A percentile compares a stretch with the other conserved stretches of the same genome.
These are phyloP conservation scores for Sarcophaga subvicina DNA, from an alignment of 2,888 invertebrate species.

Conservation along the genomic window DNA sequence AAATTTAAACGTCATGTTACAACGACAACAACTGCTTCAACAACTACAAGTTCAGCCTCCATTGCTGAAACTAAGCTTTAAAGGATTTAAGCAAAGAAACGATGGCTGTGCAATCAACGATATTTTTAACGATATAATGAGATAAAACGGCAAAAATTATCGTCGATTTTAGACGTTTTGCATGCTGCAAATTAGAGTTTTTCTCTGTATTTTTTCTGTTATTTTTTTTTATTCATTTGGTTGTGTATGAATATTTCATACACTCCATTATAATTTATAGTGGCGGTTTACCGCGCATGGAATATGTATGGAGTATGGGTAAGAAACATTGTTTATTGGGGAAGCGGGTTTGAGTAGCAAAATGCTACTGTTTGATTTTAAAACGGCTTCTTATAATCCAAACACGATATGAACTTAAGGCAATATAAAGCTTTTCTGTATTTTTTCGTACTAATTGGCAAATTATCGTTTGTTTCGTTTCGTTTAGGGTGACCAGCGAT, in stretches of 20 bases:
- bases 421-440: constrained; percentile 54
- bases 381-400: constrained; percentile 66
- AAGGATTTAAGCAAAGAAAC: constrained; percentile 14
- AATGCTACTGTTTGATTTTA: constrained; percentile 66
- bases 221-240: neutral
- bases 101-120: neutral
- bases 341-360: constrained; percentile 9
- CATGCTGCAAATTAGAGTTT: constrained; percentile 45
- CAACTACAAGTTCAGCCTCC: constrained; percentile 55
- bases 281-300: constrained; percentile 37
- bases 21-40: constrained; percentile 15
- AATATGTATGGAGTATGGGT: neutral
- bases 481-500: constrained; percentile 45
- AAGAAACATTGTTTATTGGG: constrained; percentile 6
- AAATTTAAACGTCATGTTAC: constrained; percentile 34
- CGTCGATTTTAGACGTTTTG: constrained; percentile 72
- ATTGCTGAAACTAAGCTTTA: constrained; percentile 20
- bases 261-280: constrained; percentile 12
- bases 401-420: constrained; percentile 65
- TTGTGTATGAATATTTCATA: constrained; percentile 13
- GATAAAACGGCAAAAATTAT: constrained; percentile 80
- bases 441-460: constrained; percentile 74
- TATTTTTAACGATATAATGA: constrained; percentile 74
- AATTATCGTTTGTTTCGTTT: constrained; percentile 69
- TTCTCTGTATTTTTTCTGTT: neutral